phyloP scores from a whole-genome alignment of 2,888 invertebrate genomes.

The Drosophila tanythrix region DNA sequence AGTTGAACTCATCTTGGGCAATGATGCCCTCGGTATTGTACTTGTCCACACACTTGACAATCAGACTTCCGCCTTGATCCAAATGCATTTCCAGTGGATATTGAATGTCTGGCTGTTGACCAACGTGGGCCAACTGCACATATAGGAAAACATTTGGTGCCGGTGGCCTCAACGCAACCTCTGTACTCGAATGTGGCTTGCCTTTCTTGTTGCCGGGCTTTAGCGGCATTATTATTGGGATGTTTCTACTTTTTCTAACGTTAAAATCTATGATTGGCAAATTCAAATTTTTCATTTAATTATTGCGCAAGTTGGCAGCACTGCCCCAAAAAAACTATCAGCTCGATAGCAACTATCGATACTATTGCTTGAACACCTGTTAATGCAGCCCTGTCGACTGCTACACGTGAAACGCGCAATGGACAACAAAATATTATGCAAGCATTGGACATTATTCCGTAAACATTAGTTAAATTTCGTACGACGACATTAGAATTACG shows the following conservation, averaged over 20 bases:
- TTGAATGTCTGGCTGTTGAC: slow-evolving; percentile 19
- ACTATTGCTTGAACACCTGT: background rate
- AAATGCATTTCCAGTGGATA: slow-evolving; percentile 66
- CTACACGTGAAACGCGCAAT: slow-evolving; percentile 63
- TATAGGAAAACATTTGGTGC: slow-evolving; percentile 76
- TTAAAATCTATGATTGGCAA: slow-evolving; percentile 38
- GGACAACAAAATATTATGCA: slow-evolving; percentile 79
- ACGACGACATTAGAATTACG: slow-evolving; percentile 25
- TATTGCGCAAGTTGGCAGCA: slow-evolving; percentile 23
- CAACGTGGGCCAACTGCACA: slow-evolving; percentile 61
- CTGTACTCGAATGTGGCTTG: background rate
- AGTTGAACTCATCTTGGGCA: slow-evolving; percentile 50
- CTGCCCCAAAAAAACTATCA: background rate
- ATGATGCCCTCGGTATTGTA: slow-evolving; percentile 65
- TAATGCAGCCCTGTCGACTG: slow-evolving; percentile 34
- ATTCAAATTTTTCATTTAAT: slow-evolving; percentile 1
- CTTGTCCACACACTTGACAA: slow-evolving; percentile 70
- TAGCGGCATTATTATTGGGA: slow-evolving; percentile 45
- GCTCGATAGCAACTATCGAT: slow-evolving; percentile 10
- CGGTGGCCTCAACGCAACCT: slow-evolving; percentile 5
- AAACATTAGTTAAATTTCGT: slow-evolving; percentile 46
- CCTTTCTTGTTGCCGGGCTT: slow-evolving; percentile 19
- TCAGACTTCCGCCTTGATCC: slow-evolving; percentile 56
- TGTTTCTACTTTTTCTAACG: slow-evolving; percentile 18
- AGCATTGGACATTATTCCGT: slow-evolving; percentile 56